Conservation (phyloP, 2,113 vertebrate species). For the Pogona vitticeps region DNA sequence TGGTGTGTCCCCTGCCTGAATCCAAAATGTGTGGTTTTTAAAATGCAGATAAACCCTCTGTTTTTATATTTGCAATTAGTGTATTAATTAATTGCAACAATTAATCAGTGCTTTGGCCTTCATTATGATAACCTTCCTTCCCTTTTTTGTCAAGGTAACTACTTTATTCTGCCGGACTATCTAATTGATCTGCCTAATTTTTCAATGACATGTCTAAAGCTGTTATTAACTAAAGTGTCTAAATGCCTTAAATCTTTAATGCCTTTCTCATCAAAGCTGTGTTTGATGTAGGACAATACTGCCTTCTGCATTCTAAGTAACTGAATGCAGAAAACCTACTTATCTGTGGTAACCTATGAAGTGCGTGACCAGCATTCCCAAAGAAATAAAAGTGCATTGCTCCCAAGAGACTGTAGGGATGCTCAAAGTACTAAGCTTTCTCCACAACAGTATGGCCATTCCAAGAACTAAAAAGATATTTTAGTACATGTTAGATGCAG, state of each 20-base stretch:
- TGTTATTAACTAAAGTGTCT: conserved; percentile 10
- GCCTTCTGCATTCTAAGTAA: neutral
- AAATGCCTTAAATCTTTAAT: conserved; percentile 27
- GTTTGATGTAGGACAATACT: neutral
- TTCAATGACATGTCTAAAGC: neutral
- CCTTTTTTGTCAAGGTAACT: neutral
- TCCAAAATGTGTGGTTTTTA: neutral
- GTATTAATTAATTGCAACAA: neutral
- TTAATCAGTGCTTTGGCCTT: neutral
- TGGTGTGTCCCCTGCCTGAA: neutral
- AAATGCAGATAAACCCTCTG: neutral
- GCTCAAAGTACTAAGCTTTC: neutral
- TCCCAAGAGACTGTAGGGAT: neutral
- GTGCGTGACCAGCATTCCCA: neutral
- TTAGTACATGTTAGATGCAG: neutral
- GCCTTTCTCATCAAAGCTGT: neutral
- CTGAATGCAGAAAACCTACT: neutral
- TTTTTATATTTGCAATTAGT: conserved; percentile 18
- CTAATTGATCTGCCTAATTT: conserved; percentile 28
- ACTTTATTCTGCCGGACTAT: conserved; percentile 7
- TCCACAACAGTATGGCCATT: too few relatives aligned
- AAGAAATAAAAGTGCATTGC: neutral
- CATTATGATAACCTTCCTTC: neutral
- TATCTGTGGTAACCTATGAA: neutral
- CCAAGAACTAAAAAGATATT: neutral